phyloP scores from a whole-genome alignment of 2,888 invertebrate genomes.

The Chrysina gloriosa region DNA sequence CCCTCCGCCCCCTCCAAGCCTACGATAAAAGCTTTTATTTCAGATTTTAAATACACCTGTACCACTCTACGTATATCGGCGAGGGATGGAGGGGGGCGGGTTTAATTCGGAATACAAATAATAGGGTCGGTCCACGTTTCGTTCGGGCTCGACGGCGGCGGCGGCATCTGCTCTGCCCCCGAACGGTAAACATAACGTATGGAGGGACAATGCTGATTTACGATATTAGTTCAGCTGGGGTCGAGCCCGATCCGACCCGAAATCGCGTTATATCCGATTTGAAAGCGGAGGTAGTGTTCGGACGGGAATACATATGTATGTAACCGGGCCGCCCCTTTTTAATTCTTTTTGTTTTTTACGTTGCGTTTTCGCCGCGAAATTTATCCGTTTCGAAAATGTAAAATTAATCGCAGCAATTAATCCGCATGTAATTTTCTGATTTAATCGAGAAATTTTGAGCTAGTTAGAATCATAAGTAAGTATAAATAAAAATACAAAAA shows the following conservation, averaged over 20 bases:
- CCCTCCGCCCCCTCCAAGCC: neutral
- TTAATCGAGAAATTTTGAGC: no score
- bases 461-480: no score
- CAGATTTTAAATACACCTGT: neutral
- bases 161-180: neutral
- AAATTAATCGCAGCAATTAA: no score
- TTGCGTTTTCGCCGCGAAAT: no score
- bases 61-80: neutral
- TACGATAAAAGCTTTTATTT: neutral
- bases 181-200: neutral
- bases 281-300: neutral
- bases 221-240: neutral
- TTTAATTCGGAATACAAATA: constrained; percentile 6
- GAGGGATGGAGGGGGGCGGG: neutral
- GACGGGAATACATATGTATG: neutral
- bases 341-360: no score
- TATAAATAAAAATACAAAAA: no score
- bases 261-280: neutral
- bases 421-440: no score
- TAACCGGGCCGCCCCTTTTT: no score
- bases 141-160: neutral
- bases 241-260: neutral
- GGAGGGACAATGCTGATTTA: neutral
- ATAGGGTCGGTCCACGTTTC: no score
- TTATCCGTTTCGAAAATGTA: no score